Evolutionary conservation across 2,888 invertebrate genomes (phyloP).

Genomic region (Napeogenes inachia): DNA sequence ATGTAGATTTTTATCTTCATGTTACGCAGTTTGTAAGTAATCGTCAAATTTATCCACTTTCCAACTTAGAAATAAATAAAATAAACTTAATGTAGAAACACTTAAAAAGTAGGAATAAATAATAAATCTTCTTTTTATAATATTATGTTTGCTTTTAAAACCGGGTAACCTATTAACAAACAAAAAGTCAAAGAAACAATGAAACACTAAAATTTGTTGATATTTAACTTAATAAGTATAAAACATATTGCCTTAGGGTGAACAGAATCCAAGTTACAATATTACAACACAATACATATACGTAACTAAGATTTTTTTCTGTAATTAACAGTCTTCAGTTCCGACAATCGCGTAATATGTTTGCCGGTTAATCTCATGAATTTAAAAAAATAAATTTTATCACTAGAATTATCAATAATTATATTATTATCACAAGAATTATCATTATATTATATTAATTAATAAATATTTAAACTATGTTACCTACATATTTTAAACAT

Average conservation of each 20-base stretch:
- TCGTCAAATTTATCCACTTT: constrained; percentile 21
- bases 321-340: constrained; percentile 27
- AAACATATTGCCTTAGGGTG: too few relatives aligned
- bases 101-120: too few relatives aligned
- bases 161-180: background rate
- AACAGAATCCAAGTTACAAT: background rate
- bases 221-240: too few relatives aligned
- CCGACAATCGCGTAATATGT: constrained; percentile 17
- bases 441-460: too few relatives aligned
- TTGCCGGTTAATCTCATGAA: background rate
- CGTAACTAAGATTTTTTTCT: constrained; percentile 40
- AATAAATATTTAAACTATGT: too few relatives aligned
- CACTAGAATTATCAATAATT: too few relatives aligned
- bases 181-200: background rate
- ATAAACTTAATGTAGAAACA: background rate
- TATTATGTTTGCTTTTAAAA: too few relatives aligned
- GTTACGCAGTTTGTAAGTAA: constrained; percentile 25
- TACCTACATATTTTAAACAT: too few relatives aligned
- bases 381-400: too few relatives aligned
- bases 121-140: too few relatives aligned
- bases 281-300: constrained; percentile 22
- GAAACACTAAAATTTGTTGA: background rate
- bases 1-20: constrained; percentile 25
- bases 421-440: too few relatives aligned
- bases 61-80: constrained; percentile 13